Base-by-base conservation (phyloP, 1,140 invertebrate genomes). In the Hirudo medicinalis region DNA sequence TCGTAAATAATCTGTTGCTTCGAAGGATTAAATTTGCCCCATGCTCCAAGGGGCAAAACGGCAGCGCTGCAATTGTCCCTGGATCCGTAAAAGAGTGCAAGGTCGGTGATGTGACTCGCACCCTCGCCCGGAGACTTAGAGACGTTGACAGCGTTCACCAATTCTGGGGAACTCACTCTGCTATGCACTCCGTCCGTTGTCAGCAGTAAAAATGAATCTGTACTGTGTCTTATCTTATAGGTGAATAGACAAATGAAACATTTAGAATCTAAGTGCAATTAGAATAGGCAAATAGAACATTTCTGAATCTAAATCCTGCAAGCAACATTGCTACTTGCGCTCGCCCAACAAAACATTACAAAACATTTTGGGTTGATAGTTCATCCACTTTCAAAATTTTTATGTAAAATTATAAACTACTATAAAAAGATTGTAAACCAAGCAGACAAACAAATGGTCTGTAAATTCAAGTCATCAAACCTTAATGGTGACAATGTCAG, bases 51-150 rank as follows among this genome's bases (percentile, higher is more conserved):
- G 25, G 85, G 85, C 9, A 86, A 76, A 17, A 86, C 79, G 4
- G 86, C 73, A 27, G 82, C 82, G 20, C 85, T 85, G 27, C 80
- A 78, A 76, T 86, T 86, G 76, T 86, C 86, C 73, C 86, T 84
- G 20, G 85, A 84, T 4, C 83, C 84, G 77, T 83, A 85, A 49
- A 84, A 81, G 72, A 85, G 76, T 0, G 85, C 85, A 75, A 84
- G 82, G 72, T 86, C 85, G 19, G 82, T 81, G 6, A 86, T 72
- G 43, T 82, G 77, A n/a, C 78, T 76, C 9, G 85, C 85, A 40
- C 83, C 85, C 72, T 84, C 82, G 27, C 78, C 68, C 0, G 86
- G 84, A 54, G 79, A 78, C 19, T 79, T 76, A 74, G 83, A 82
- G 69, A 79, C 80, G 70, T 79, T 79, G 6, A 85, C 79, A 40